Conservation (phyloP, 23 tunicate species). For the Trididemnum nubilum region DNA sequence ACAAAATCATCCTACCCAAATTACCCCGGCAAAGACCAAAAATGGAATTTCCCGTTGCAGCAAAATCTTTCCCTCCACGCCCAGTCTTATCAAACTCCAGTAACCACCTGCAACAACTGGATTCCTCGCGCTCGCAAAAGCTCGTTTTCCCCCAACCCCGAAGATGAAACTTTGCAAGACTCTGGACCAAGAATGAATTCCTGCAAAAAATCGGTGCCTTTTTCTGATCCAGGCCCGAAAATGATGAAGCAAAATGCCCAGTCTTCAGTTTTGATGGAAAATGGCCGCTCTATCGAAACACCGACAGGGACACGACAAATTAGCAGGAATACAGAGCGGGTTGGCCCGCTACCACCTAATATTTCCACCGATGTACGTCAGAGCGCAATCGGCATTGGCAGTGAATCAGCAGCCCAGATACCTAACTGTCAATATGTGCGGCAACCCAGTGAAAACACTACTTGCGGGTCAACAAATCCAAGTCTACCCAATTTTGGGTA, state of each 20-base stretch:
- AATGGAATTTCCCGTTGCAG: no score
- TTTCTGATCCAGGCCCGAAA: background rate
- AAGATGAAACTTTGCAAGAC: background rate
- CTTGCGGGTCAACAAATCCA: background rate
- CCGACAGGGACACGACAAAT: background rate
- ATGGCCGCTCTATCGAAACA: slow-evolving; percentile 24
- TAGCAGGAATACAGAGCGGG: background rate
- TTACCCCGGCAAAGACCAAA: no score
- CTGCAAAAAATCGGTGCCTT: background rate
- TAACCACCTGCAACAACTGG: no score
- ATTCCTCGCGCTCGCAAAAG: background rate
- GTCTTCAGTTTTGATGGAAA: background rate
- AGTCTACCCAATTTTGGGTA: slow-evolving; percentile 4
- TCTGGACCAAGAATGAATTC: background rate
- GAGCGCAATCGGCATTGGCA: background rate
- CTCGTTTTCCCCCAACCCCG: background rate
- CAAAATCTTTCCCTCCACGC: no score
- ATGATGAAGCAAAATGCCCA: background rate
- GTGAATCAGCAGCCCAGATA: background rate
- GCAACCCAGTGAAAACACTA: background rate
- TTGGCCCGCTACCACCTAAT: background rate
- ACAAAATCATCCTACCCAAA: no score
- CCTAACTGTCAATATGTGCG: background rate
- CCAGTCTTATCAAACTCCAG: no score
- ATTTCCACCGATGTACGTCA: slow-evolving; percentile 1